Evolutionary conservation across 1,140 invertebrate genomes (phyloP).

Genomic region (Heliconius nattereri): DNA sequence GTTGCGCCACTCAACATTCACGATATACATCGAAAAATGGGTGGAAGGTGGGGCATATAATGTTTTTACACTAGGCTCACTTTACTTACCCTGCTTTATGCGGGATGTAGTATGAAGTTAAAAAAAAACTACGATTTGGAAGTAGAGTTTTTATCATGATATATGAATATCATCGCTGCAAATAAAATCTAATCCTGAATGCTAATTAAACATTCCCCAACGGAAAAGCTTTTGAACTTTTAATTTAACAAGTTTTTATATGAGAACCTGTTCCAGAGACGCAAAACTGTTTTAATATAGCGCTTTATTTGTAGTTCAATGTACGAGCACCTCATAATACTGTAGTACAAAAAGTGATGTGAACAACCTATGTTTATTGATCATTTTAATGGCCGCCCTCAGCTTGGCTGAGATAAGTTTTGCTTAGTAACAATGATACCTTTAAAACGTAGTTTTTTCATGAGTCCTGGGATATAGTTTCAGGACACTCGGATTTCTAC

Average conservation of each 20-base stretch:
- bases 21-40: background rate
- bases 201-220: background rate
- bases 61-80: background rate
- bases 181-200: too few species aligned
- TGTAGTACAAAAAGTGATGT: constrained; percentile 13
- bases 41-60: background rate
- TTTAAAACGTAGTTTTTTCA: background rate
- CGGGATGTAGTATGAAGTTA: too few species aligned
- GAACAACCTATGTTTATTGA: constrained; percentile 14
- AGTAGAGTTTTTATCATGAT: too few species aligned
- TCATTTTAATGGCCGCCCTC: background rate
- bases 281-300: background rate
- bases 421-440: background rate
- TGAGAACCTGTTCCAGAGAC: constrained; percentile 2
- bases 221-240: background rate
- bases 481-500: too few species aligned
- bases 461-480: too few species aligned
- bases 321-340: background rate
- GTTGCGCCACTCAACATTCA: background rate
- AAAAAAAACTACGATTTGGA: too few species aligned
- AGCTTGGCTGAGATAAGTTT: background rate
- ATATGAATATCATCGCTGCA: too few species aligned
- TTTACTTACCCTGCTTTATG: too few species aligned
- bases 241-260: constrained; percentile 12
- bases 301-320: background rate